phyloP scores from a whole-genome alignment of 2,797 vertebrate genomes.

The Cynopterus sphinx region DNA sequence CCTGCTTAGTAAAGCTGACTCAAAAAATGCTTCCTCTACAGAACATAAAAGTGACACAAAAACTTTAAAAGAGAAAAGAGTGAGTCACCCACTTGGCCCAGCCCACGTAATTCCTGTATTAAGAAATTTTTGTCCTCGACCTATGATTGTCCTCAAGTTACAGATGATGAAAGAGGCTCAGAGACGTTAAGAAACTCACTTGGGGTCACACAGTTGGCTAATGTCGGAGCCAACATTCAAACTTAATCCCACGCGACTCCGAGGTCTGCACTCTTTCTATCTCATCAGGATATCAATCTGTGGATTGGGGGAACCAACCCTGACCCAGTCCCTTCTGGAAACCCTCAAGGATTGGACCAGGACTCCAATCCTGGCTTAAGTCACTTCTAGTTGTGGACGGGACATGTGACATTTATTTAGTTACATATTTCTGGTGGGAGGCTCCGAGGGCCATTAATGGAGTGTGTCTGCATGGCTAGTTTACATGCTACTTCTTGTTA shows the following conservation, averaged over 20 bases:
- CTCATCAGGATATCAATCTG: neutral
- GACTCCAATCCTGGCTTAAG: slow-evolving; percentile 42
- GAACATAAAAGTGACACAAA: neutral
- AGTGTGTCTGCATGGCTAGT: slow-evolving; percentile 87
- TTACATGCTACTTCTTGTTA: slow-evolving; percentile 87
- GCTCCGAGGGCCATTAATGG: slow-evolving; percentile 83
- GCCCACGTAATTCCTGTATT: neutral
- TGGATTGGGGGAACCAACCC: neutral
- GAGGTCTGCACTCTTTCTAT: neutral
- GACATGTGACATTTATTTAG: slow-evolving; percentile 86
- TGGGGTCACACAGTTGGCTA: neutral
- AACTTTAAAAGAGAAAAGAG: neutral
- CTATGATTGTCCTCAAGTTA: no score
- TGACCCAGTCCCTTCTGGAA: slow-evolving; percentile 4
- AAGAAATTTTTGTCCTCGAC: neutral
- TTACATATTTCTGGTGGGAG: slow-evolving; percentile 83
- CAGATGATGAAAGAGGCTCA: neutral
- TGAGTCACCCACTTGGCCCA: neutral
- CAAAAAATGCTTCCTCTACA: neutral
- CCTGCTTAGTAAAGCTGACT: neutral
- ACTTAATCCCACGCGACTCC: neutral
- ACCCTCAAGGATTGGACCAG: neutral
- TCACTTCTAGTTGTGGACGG: slow-evolving; percentile 76
- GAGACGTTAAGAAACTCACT: slow-evolving; percentile 25
- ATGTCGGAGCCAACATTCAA: neutral